Conservation (phyloP, 2,113 vertebrate genomes). For the Petrocephalus zakoni region DNA sequence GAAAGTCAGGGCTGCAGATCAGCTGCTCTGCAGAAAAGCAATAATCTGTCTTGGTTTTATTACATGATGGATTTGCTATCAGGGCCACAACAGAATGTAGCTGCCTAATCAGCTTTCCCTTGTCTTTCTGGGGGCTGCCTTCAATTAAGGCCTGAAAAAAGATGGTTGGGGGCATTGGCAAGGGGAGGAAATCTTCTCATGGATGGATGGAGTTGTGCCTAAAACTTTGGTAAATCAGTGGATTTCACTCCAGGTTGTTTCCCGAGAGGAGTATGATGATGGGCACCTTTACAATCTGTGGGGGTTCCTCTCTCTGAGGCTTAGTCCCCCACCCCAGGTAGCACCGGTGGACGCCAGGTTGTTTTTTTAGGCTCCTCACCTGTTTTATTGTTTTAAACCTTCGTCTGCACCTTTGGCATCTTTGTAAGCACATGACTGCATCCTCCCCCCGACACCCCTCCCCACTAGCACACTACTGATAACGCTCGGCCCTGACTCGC, state of each 20-base stretch:
- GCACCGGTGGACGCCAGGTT: background rate
- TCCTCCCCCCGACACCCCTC: background rate
- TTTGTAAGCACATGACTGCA: background rate
- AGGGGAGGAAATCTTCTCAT: conserved; percentile 4
- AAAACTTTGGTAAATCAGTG: background rate
- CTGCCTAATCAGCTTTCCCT: conserved; percentile 36
- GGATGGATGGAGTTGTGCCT: conserved; percentile 31
- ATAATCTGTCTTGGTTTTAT: conserved; percentile 28
- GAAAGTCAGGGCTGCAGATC: conserved; percentile 10
- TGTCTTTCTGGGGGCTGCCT: background rate
- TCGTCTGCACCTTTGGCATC: background rate
- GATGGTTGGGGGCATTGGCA: conserved; percentile 4
- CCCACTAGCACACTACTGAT: background rate
- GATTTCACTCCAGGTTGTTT: conserved; percentile 10
- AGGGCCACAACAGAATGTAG: conserved; percentile 32
- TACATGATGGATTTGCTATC: conserved; percentile 40
- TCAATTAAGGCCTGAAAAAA: conserved; percentile 24
- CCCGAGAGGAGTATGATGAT: conserved; percentile 9
- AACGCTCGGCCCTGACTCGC: background rate
- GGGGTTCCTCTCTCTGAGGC: background rate
- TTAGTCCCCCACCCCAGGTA: background rate
- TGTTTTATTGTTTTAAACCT: background rate
- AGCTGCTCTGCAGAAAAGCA: conserved; percentile 19
- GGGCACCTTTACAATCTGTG: background rate
- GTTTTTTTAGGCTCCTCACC: background rate